phyloP scores from a whole-genome alignment of 2,113 vertebrate genomes.

The Bos indicus region DNA sequence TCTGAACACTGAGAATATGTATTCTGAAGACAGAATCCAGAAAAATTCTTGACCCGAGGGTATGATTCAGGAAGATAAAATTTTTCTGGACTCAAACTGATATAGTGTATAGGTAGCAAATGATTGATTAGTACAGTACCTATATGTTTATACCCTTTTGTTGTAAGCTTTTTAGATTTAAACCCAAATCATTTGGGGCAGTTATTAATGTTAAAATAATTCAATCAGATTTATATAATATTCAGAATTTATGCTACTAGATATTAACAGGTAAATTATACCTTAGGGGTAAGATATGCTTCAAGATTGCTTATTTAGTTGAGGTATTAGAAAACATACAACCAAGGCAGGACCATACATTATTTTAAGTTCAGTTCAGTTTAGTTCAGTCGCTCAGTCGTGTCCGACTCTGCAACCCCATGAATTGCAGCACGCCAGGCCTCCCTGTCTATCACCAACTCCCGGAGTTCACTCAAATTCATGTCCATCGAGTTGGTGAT shows the following conservation, averaged over 20 bases:
- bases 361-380: not conserved
- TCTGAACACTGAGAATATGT: not conserved
- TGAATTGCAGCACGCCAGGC: too few species aligned
- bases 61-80: not conserved
- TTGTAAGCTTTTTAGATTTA: not conserved
- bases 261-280: not conserved
- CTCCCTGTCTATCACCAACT: too few species aligned
- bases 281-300: not conserved
- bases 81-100: not conserved
- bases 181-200: not conserved
- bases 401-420: too few species aligned
- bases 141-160: not conserved
- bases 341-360: not conserved
- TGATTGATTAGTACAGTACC: not conserved
- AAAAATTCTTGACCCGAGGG: not conserved
- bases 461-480: too few species aligned
- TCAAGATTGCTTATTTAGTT: not conserved
- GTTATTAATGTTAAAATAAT: not conserved
- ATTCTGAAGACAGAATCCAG: not conserved
- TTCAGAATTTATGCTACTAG: not conserved
- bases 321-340: not conserved
- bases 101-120: not conserved
- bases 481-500: rapidly evolving
- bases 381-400: too few species aligned
- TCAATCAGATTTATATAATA: not conserved